These are phyloP conservation scores for Pseudomyrmex pallidus DNA, from an alignment of 1,140 invertebrate genomes.

Conservation along the genomic window DNA sequence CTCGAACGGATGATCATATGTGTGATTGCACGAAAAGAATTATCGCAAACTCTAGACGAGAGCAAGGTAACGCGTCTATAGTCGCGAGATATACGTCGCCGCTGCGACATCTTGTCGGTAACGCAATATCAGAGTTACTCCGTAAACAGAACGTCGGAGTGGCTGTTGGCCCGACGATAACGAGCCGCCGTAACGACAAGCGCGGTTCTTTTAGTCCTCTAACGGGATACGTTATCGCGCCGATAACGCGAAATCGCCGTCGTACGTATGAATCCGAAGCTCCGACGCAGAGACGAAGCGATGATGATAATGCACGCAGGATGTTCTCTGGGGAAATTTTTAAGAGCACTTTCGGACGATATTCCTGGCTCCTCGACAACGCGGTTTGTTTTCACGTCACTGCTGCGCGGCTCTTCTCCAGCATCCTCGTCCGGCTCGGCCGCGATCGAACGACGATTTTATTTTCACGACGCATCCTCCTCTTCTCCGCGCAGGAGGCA, in stretches of 20 bases:
- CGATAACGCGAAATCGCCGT: slow-evolving; percentile 63
- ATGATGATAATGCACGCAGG: slow-evolving; percentile 55
- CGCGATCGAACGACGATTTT: slow-evolving; percentile 60
- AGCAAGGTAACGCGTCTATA: neutral
- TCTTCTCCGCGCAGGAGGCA: slow-evolving; percentile 53
- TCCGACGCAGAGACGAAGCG: neutral
- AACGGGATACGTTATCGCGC: slow-evolving; percentile 57
- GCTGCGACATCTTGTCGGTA: neutral
- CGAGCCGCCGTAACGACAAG: slow-evolving; percentile 17
- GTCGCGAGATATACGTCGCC: slow-evolving; percentile 17
- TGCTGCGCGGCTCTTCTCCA: neutral
- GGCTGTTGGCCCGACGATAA: slow-evolving; percentile 57
- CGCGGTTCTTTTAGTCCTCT: slow-evolving; percentile 21
- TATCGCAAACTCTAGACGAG: neutral
- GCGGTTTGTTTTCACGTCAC: neutral
- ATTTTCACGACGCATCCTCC: slow-evolving; percentile 25
- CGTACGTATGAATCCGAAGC: slow-evolving; percentile 31
- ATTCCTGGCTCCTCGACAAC: neutral
- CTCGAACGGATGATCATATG: neutral
- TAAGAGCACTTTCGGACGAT: slow-evolving; percentile 16
- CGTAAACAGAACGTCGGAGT: slow-evolving; percentile 44
- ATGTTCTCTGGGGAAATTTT: slow-evolving; percentile 6
- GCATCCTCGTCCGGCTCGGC: neutral
- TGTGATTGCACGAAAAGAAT: neutral
- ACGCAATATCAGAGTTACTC: slow-evolving; percentile 63